These are phyloP conservation scores for Lithosia quadra DNA, from an alignment of 2,888 invertebrate genomes.

Conservation along the genomic window DNA sequence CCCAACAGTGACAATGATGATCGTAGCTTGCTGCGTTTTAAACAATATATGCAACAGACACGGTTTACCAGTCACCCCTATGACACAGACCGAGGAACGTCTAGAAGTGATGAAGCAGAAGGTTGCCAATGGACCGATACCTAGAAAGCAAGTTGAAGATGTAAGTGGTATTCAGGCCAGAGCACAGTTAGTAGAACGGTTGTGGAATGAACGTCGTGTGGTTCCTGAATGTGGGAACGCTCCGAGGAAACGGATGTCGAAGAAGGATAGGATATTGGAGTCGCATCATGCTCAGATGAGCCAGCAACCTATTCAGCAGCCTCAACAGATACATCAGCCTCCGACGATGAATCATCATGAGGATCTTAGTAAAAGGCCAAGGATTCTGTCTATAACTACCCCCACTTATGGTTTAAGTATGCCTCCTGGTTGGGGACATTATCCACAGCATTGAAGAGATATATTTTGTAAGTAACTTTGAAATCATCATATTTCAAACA, in stretches of 20 bases:
- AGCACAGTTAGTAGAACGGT: slow-evolving; percentile 62
- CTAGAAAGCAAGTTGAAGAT: slow-evolving; percentile 71
- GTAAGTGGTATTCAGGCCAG: slow-evolving; percentile 64
- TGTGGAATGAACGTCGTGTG: slow-evolving; percentile 74
- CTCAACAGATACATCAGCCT: slow-evolving; percentile 42
- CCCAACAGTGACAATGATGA: slow-evolving; percentile 69
- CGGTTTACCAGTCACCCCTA: slow-evolving; percentile 64
- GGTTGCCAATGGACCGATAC: slow-evolving; percentile 75
- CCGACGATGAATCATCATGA: slow-evolving; percentile 57
- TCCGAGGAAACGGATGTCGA: slow-evolving; percentile 71
- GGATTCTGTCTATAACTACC: slow-evolving; percentile 68
- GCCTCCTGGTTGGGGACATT: slow-evolving; percentile 77
- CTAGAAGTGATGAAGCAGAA: slow-evolving; percentile 80
- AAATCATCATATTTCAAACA: too few species aligned
- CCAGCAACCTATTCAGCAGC: slow-evolving; percentile 32
- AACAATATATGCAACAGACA: slow-evolving; percentile 74
- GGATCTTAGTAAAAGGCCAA: slow-evolving; percentile 72
- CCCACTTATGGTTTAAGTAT: slow-evolving; percentile 69
- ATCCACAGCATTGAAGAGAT: slow-evolving; percentile 68
- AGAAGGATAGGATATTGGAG: slow-evolving; percentile 70
- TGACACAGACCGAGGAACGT: slow-evolving; percentile 76
- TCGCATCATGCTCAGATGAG: slow-evolving; percentile 42
- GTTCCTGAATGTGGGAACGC: slow-evolving; percentile 61
- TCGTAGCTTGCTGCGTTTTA: slow-evolving; percentile 74
- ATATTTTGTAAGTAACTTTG: background rate